Percentiles rank a stretch among this genome's conserved stretches.
phyloP scores from a whole-genome alignment of 2,888 invertebrate genomes.

The Chironomus tentans region DNA sequence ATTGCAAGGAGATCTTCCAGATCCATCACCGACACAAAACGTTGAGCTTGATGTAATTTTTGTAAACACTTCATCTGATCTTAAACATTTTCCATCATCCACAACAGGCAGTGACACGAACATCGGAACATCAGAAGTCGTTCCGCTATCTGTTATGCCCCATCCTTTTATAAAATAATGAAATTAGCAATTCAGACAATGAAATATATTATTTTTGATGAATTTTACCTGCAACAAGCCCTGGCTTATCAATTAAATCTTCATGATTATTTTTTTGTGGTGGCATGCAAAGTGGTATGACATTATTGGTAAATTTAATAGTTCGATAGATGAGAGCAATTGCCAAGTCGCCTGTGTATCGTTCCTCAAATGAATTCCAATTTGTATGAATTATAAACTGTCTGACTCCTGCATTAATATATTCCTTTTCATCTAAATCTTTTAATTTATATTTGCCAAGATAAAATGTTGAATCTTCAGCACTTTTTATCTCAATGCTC shows the following conservation, averaged over 20 bases:
- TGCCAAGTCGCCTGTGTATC: constrained; percentile 45
- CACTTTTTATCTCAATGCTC: not conserved
- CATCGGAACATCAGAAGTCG: constrained; percentile 37
- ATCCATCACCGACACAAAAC: constrained; percentile 36
- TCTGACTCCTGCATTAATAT: not conserved
- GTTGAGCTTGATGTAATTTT: constrained; percentile 41
- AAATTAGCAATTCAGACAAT: not conserved
- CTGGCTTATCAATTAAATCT: constrained; percentile 41
- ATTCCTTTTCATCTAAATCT: not conserved
- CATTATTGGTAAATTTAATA: constrained; percentile 40
- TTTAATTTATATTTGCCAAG: not conserved
- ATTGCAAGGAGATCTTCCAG: constrained; percentile 15
- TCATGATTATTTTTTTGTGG: constrained; percentile 28
- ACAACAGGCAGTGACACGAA: constrained; percentile 44
- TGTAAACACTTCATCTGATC: constrained; percentile 40
- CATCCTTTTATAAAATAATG: constrained; percentile 30
- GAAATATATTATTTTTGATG: not conserved
- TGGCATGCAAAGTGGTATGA: constrained; percentile 43
- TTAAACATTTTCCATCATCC: constrained; percentile 45
- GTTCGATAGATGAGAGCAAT: constrained; percentile 43
- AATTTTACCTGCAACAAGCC: constrained; percentile 47
- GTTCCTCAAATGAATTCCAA: not conserved
- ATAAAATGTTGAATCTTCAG: not conserved
- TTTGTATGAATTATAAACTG: not conserved
- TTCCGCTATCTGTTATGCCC: constrained; percentile 36